These are phyloP conservation scores for Notospermus geniculatus DNA, from an alignment of 1,140 invertebrate genomes.

Conservation along the genomic window DNA sequence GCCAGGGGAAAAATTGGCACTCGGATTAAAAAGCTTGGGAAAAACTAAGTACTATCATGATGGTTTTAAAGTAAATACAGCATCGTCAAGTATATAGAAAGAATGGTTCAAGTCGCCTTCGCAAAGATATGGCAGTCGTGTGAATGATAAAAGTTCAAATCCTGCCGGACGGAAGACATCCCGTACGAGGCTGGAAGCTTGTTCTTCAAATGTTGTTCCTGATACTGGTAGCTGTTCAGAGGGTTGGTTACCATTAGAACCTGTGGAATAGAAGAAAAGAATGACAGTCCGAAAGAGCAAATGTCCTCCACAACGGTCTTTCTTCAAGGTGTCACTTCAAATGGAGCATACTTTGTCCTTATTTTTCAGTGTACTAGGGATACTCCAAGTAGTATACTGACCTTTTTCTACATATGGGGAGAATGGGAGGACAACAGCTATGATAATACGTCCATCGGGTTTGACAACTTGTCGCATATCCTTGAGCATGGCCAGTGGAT, in stretches of 20 bases:
- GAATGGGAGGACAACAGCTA: constrained; percentile 86
- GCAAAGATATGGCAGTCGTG: constrained; percentile 85
- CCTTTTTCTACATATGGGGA: constrained; percentile 82
- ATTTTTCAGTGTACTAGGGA: neutral
- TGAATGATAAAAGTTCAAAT: constrained; percentile 74
- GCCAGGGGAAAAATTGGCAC: no score
- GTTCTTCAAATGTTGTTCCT: constrained; percentile 74
- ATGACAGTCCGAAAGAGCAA: neutral
- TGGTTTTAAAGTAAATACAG: constrained; percentile 64
- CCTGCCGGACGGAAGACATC: constrained; percentile 71
- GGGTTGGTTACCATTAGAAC: constrained; percentile 68
- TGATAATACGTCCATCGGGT: constrained; percentile 67
- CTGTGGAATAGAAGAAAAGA: constrained; percentile 39
- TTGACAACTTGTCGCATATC: constrained; percentile 67
- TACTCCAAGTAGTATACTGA: constrained; percentile 23
- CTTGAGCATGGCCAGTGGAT: constrained; percentile 71
- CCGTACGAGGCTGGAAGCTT: constrained; percentile 68
- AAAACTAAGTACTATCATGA: no score
- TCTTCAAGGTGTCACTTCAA: neutral
- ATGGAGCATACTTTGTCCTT: no score
- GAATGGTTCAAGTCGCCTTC: constrained; percentile 89
- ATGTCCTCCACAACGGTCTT: constrained; percentile 11
- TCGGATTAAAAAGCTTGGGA: no score
- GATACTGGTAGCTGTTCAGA: constrained; percentile 68
- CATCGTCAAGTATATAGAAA: constrained; percentile 88